These are phyloP conservation scores for Sycophila sp. DNA, from an alignment of 1,140 invertebrate genomes.

Conservation along the genomic window DNA sequence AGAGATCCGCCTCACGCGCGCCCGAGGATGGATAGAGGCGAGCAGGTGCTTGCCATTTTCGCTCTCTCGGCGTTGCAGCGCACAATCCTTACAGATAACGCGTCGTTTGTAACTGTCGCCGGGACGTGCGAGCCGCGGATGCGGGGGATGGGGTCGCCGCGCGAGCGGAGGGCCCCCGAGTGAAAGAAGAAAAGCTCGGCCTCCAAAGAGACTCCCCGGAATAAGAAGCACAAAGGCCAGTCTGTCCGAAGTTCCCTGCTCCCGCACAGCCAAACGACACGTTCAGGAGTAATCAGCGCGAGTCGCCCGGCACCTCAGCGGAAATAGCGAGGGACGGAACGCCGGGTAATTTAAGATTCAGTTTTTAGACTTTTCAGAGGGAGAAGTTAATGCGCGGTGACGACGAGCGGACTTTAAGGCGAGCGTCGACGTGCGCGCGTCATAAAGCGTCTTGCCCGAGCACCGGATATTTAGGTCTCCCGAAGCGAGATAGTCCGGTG, in stretches of 20 bases:
- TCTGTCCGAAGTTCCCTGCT: too few species aligned
- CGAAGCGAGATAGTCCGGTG: neutral
- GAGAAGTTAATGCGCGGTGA: too few species aligned
- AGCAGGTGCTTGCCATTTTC: constrained; percentile 59
- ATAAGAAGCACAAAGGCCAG: too few species aligned
- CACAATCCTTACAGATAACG: constrained; percentile 62
- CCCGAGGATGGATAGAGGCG: constrained; percentile 43
- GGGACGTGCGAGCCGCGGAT: neutral
- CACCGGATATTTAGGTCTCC: neutral
- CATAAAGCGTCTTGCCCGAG: neutral
- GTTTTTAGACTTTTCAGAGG: neutral
- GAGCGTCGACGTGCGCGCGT: constrained; percentile 1
- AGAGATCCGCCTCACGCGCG: neutral
- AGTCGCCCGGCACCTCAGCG: neutral
- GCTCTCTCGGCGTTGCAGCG: constrained; percentile 44
- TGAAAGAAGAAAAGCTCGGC: too few species aligned
- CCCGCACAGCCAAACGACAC: too few species aligned
- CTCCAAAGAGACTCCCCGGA: too few species aligned
- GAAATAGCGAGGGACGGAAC: neutral
- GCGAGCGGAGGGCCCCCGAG: too few species aligned
- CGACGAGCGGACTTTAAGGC: neutral
- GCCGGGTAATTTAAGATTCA: neutral
- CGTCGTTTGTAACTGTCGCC: constrained; percentile 63
- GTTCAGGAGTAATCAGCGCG: neutral
- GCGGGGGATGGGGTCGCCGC: neutral